These are phyloP conservation scores for Melanchra persicariae DNA, from an alignment of 2,888 invertebrate genomes.

Conservation along the genomic window DNA sequence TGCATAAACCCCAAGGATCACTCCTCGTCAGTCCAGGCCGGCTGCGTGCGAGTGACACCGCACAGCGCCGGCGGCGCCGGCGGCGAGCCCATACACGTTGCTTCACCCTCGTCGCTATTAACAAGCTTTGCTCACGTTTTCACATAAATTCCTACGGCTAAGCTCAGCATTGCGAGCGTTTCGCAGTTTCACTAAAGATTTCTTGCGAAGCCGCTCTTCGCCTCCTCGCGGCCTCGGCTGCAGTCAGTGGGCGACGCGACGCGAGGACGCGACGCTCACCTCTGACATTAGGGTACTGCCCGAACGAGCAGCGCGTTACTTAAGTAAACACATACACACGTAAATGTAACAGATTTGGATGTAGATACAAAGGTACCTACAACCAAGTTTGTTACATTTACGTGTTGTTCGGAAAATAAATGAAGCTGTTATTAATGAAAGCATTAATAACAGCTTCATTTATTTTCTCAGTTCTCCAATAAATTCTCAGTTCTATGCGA, in stretches of 20 bases:
- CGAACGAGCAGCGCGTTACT: neutral
- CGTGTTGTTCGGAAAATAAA: too few species aligned
- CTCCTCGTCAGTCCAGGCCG: neutral
- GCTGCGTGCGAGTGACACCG: neutral
- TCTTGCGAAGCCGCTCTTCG: neutral
- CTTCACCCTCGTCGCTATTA: too few species aligned
- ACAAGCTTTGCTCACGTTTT: neutral
- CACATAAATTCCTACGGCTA: neutral
- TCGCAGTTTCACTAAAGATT: conserved; percentile 6
- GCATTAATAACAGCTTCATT: neutral
- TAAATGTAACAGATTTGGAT: too few species aligned
- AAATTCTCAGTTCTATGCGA: neutral
- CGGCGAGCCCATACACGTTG: too few species aligned
- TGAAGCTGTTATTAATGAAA: too few species aligned
- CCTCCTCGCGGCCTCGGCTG: conserved; percentile 10
- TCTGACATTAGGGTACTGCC: conserved; percentile 51
- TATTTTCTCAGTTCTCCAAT: neutral
- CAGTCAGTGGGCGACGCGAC: conserved; percentile 16
- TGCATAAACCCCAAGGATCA: conserved; percentile 1
- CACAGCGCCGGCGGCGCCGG: neutral
- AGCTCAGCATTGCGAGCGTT: too few species aligned
- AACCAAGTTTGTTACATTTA: too few species aligned
- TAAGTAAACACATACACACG: too few species aligned
- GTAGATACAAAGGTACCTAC: too few species aligned
- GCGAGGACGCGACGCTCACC: conserved; percentile 47